Base-by-base conservation (phyloP, 2,797 vertebrate genomes). In the Spizella passerina region DNA sequence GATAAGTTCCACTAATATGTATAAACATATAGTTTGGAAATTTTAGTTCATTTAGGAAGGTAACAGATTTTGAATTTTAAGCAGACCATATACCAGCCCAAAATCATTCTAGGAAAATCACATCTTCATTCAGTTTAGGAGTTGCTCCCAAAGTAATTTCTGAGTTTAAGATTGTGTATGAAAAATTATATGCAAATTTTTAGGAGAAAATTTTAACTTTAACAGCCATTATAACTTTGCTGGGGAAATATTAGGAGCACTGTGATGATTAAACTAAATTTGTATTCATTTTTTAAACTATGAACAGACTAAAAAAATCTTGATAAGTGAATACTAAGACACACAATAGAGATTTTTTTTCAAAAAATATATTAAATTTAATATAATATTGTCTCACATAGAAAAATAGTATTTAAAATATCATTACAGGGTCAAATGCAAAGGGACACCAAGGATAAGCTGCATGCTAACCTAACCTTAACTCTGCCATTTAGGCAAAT, bases 11-110 rank as follows among this genome's bases (percentile, higher is more conserved):
- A 69, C 19, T 55, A 76, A 21, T 32, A 57, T 5, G 0, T 29
- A 89, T 50, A 65, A 80, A 86, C 7, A n/a, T 10, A 16, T 2
- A 32, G 43, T 88, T 64, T 71, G 38, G 47, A 81, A 87, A 82
- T 60, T 75, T 68, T 63, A 87, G 30, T 85, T 95, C 36, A 81
- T 63, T 77, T 78, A 56, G 44, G 49, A 88, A 92, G 59, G 69
- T 90, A 89, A 94, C 14, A 63, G 53, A 57, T 18, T 83, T 46
- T 73, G 72, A 96, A 90, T 95, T 92, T 97, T 86, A 94, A 95
- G 46, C 17, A 88, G 66, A 64, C 39, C 22, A 41, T 87, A 38
- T 56, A 94, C 94, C 88, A 94, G 26, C 36, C 14, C 39, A 86
- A 96, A 95, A 72, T 88, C 20, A 80, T 92, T 92, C 72, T 73